phyloP scores from a whole-genome alignment of 2,797 vertebrate species.

The Smutsia temminckii region DNA sequence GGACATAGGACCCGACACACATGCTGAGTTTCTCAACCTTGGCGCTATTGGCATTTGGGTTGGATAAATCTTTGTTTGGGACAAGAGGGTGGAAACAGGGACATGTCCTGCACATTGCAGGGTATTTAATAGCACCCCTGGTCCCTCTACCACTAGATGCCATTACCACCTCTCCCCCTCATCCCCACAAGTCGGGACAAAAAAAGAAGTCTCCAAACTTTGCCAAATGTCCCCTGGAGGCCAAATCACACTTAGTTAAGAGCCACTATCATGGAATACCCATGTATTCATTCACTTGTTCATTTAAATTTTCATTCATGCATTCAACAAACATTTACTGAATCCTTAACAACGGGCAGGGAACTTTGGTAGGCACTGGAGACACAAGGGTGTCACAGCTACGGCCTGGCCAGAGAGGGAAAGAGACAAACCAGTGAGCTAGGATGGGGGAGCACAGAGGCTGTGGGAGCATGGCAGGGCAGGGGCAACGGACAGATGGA shows the following conservation, averaged over 20 bases:
- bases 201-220: neutral
- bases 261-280: neutral
- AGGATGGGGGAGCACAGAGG: accelerated
- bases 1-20: neutral
- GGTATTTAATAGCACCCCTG: neutral
- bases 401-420: neutral
- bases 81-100: accelerated
- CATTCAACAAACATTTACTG: neutral
- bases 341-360: accelerated
- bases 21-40: neutral
- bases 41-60: neutral
- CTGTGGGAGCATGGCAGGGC: too few relatives aligned
- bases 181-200: neutral
- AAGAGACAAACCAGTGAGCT: neutral
- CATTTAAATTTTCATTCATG: neutral
- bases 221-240: neutral
- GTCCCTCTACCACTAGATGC: neutral
- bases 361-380: too few relatives aligned
- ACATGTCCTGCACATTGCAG: neutral
- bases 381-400: accelerated
- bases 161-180: accelerated
- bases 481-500: neutral
- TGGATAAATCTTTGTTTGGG: neutral
- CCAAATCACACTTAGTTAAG: neutral
- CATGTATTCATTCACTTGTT: neutral